A percentile compares a stretch with the other conserved stretches of the same genome.
phyloP scores from a whole-genome alignment of 2,888 invertebrate genomes.

The Heterodera filipjevi region DNA sequence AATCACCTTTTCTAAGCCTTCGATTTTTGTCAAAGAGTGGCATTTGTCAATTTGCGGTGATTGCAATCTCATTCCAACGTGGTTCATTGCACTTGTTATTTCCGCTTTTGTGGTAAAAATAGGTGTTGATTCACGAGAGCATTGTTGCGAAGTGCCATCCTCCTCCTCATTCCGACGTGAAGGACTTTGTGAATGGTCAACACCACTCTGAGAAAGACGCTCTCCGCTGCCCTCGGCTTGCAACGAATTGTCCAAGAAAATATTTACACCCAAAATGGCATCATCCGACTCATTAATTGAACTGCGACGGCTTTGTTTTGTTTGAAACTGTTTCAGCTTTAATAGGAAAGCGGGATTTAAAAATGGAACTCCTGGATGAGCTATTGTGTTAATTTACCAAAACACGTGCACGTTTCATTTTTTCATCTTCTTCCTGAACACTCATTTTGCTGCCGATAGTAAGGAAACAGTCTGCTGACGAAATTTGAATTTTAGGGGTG shows the following conservation, averaged over 20 bases:
- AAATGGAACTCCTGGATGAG: not conserved
- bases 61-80: not conserved
- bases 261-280: not conserved
- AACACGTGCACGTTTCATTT: not conserved
- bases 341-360: not conserved
- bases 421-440: not conserved
- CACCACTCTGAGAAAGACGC: not conserved
- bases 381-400: conserved; percentile 5
- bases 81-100: not conserved
- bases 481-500: too few relatives aligned
- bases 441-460: not conserved
- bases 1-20: not conserved
- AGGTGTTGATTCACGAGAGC: not conserved
- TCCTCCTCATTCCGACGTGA: not conserved
- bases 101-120: not conserved
- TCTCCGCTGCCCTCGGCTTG: not conserved
- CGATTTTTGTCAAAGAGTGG: not conserved
- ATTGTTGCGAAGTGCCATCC: not conserved
- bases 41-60: not conserved
- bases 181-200: not conserved
- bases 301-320: conserved; percentile 4
- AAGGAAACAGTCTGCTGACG: not conserved
- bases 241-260: not conserved
- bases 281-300: not conserved
- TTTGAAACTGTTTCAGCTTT: conserved; percentile 10